phyloP scores from a whole-genome alignment of 2,113 vertebrate genomes.

The Murina feae region DNA sequence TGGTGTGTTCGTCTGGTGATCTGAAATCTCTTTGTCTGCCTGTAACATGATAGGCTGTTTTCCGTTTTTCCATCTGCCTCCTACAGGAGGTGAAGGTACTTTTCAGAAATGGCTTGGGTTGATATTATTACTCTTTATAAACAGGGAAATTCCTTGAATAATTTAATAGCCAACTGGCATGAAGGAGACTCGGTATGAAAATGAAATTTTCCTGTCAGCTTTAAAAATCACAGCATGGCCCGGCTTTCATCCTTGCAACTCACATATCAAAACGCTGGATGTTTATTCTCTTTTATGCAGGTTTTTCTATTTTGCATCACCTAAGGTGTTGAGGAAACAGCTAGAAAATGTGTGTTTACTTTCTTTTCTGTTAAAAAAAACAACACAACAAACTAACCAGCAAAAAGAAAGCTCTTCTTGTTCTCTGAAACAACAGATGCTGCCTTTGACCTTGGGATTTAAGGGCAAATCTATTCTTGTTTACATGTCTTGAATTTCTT shows the following conservation, averaged over 20 bases:
- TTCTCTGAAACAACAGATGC: neutral
- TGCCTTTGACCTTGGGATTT: constrained; percentile 49
- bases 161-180: constrained; percentile 12
- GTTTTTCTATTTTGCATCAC: neutral
- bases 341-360: neutral
- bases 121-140: constrained; percentile 54
- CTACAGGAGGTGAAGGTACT: constrained; percentile 52
- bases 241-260: neutral
- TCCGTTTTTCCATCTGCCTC: constrained; percentile 58
- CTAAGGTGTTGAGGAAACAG: neutral
- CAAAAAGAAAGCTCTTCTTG: constrained; percentile 46
- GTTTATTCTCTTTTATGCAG: neutral
- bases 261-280: neutral
- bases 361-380: neutral
- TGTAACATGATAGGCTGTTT: constrained; percentile 43
- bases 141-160: constrained; percentile 65
- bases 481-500: constrained; percentile 66
- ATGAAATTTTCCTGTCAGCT: constrained; percentile 41
- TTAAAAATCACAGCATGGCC: neutral
- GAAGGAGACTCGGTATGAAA: constrained; percentile 11
- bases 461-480: constrained; percentile 52
- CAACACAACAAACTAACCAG: neutral
- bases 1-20: constrained; percentile 46
- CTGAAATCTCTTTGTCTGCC: constrained; percentile 29
- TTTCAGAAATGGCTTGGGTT: constrained; percentile 52